phyloP scores from a whole-genome alignment of 2,113 vertebrate genomes.

The Serinus canaria region DNA sequence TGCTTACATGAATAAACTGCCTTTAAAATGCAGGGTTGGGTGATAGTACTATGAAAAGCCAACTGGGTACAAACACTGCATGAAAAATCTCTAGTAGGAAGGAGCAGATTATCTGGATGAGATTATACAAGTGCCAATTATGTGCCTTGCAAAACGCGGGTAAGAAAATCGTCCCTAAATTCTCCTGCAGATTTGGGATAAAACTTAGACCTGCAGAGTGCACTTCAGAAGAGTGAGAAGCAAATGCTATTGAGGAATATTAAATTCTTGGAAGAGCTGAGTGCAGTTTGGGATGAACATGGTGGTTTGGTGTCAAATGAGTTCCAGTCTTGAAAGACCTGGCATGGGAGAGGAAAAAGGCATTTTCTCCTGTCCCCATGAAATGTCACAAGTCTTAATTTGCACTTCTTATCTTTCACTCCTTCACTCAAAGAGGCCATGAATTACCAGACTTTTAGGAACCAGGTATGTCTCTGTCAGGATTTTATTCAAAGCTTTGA shows the following conservation, averaged over 20 bases:
- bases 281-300: background rate
- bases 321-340: background rate
- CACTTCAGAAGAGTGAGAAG: background rate
- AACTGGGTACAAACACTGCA: background rate
- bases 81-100: background rate
- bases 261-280: background rate
- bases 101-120: background rate
- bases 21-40: constrained; percentile 22
- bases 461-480: background rate
- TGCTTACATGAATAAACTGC: constrained; percentile 22
- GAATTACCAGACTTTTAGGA: background rate
- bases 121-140: background rate
- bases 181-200: background rate
- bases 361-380: background rate
- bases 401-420: background rate
- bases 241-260: background rate
- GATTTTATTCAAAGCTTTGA: background rate
- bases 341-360: background rate
- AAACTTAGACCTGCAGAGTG: background rate
- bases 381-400: background rate
- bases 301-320: background rate
- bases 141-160: background rate
- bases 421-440: background rate
- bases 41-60: background rate
- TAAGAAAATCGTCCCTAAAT: background rate